A percentile compares a stretch with the other conserved stretches of the same genome.
Conservation (phyloP, 2,888 invertebrate species). For the Andrena bicolor region DNA sequence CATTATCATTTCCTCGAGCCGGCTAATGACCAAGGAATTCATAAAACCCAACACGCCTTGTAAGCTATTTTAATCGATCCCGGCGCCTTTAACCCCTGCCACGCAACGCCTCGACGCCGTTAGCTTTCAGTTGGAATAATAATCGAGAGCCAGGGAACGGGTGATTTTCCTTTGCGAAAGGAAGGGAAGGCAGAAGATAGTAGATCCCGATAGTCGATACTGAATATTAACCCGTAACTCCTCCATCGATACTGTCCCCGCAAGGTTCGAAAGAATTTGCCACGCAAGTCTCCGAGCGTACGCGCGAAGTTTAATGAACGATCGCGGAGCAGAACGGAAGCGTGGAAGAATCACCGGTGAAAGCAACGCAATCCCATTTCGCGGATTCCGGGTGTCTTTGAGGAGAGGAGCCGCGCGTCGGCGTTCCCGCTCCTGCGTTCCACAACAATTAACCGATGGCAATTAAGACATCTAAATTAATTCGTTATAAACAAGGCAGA, state of each 20-base stretch:
- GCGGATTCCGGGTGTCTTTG: constrained; percentile 71
- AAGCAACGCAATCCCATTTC: constrained; percentile 66
- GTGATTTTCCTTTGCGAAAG: background rate
- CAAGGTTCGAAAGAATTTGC: too few relatives aligned
- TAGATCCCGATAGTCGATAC: too few relatives aligned
- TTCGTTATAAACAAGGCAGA: constrained; percentile 78
- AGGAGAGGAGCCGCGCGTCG: constrained; percentile 60
- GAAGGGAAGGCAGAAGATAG: too few relatives aligned
- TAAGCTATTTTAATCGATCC: constrained; percentile 43
- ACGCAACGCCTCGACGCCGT: constrained; percentile 13
- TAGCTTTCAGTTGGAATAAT: constrained; percentile 36
- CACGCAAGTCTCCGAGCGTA: background rate
- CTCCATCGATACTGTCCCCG: too few relatives aligned
- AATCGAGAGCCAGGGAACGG: background rate
- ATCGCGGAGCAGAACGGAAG: constrained; percentile 54
- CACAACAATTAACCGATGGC: constrained; percentile 83
- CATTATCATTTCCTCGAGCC: constrained; percentile 74
- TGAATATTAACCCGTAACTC: too few relatives aligned
- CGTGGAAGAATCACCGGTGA: constrained; percentile 59
- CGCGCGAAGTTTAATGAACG: constrained; percentile 51
- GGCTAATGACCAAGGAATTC: constrained; percentile 66
- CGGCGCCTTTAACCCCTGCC: constrained; percentile 49
- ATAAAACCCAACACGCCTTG: constrained; percentile 45
- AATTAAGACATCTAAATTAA: constrained; percentile 85
- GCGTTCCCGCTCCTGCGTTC: constrained; percentile 63